A percentile compares a stretch with the other conserved stretches of the same genome.
Evolutionary conservation across 2,113 vertebrate genomes (phyloP).

Genomic region (Eira barbara): DNA sequence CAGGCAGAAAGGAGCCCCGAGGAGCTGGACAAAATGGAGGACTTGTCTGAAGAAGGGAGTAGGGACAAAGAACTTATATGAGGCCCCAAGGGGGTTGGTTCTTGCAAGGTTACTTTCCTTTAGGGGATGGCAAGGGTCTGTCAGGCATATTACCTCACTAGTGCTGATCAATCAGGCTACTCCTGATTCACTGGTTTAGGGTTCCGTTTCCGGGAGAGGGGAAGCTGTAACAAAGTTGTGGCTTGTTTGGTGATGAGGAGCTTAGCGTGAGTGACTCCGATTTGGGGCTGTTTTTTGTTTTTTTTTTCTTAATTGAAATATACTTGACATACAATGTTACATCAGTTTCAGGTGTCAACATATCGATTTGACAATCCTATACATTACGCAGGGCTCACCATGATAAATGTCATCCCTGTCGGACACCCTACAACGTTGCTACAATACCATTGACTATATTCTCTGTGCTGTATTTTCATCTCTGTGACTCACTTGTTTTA

Average conservation of each 20-base stretch:
- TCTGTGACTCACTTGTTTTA: background rate
- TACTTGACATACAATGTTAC: background rate
- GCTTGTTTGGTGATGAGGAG: background rate
- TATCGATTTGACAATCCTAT: background rate
- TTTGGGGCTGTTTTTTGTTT: background rate
- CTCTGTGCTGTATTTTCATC: background rate
- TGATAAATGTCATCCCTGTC: background rate
- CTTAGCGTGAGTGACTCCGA: background rate
- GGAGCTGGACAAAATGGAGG: background rate
- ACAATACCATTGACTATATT: background rate
- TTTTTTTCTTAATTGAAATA: background rate
- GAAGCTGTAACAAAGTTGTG: background rate
- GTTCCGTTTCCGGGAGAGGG: background rate
- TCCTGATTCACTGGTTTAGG: background rate
- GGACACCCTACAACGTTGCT: background rate
- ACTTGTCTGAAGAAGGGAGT: background rate
- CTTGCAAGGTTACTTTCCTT: background rate
- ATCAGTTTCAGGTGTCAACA: background rate
- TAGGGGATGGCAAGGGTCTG: background rate
- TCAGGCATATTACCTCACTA: background rate
- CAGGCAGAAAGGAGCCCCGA: background rate
- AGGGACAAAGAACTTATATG: background rate
- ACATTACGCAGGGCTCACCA: background rate
- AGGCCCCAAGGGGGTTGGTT: background rate
- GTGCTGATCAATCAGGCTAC: background rate